A percentile compares a stretch with the other conserved stretches of the same genome.
Conservation (phyloP, 1,140 invertebrate species). For the Diploscapter pachys region DNA sequence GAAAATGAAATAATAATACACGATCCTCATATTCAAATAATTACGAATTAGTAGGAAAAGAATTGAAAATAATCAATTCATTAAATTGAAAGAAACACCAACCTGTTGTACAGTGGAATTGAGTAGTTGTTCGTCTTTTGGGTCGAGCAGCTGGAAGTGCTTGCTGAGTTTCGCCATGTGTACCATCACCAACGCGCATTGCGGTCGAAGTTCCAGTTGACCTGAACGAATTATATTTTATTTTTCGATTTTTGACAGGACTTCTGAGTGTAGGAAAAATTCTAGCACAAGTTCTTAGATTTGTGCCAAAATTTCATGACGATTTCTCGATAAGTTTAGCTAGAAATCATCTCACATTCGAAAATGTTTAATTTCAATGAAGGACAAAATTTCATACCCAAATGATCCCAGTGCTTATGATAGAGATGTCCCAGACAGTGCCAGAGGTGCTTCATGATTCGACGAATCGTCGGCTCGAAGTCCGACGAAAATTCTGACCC, state of each 20-base stretch:
- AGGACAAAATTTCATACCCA: slow-evolving; percentile 15
- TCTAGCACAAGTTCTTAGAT: too few relatives aligned
- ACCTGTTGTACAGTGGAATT: slow-evolving; percentile 17
- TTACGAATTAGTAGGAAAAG: neutral
- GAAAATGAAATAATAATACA: neutral
- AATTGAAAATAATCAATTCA: neutral
- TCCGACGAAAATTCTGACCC: slow-evolving; percentile 44
- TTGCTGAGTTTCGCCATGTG: slow-evolving; percentile 44
- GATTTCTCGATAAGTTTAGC: too few relatives aligned
- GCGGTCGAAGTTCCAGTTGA: slow-evolving; percentile 48
- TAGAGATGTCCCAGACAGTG: slow-evolving; percentile 56
- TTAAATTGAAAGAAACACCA: slow-evolving; percentile 4
- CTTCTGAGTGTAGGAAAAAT: neutral
- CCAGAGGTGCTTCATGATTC: slow-evolving; percentile 48
- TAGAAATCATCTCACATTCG: too few relatives aligned
- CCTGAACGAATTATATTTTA: slow-evolving; percentile 6
- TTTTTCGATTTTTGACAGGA: neutral
- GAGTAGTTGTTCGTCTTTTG: slow-evolving; percentile 42
- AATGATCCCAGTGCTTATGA: slow-evolving; percentile 53
- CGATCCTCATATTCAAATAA: neutral
- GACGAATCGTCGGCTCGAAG: slow-evolving; percentile 44
- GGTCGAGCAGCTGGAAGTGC: slow-evolving; percentile 44
- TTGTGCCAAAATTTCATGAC: too few relatives aligned
- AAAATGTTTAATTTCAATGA: too few relatives aligned
- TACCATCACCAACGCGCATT: slow-evolving; percentile 50